Evolutionary conservation across 2,797 vertebrate species (phyloP), one percentile per base, ranked within the genome.

Genomic region (Strix occidentalis): DNA sequence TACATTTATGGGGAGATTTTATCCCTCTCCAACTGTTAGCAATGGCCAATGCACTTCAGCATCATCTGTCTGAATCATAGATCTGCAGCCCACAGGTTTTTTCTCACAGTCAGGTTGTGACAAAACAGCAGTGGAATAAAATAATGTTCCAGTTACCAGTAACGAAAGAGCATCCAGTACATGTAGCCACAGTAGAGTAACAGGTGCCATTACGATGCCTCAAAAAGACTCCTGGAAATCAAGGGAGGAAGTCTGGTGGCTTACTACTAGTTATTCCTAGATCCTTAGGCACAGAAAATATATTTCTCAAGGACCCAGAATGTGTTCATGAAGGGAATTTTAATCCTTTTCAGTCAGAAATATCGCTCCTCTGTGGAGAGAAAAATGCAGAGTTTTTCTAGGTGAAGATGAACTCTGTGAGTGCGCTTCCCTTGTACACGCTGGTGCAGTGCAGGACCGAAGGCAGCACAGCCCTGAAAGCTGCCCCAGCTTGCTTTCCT

Each of bases 371-470:
- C n/a, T 51, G 4, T 0, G 2, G 48, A 60, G 37, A 51, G 13
- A 48, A 78, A 45, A 70, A 16, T 21, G 33, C 12, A 7, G 10
- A 31, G 24, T 70, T 88, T 43, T 66, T 7, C n/a, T 53, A 2
- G 9, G 33, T 17, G 87, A 20, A 25, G 43, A 11, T 45, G 43
- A 43, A 0, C 9, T 53, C 46, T 19, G 15, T 24, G 35, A 35
- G 31, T 10, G 11, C 3, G 0, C 33, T 82, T 65, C 14, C 39
- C 33, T 85, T 6, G 5, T 21, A 11, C 0, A 0, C 0, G 2
- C 35, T 25, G 6, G 5, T 61, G 35, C 37, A n/a, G 31, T 43
- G 19, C 2, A 8, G 25, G 12, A 21, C 45, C 28, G 11, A 11
- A 25, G 41, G 72, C 7, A 16, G 6, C 5, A 1, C n/a, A 31